phyloP scores from a whole-genome alignment of 2,888 invertebrate genomes.

The Pyrgus malvae region DNA sequence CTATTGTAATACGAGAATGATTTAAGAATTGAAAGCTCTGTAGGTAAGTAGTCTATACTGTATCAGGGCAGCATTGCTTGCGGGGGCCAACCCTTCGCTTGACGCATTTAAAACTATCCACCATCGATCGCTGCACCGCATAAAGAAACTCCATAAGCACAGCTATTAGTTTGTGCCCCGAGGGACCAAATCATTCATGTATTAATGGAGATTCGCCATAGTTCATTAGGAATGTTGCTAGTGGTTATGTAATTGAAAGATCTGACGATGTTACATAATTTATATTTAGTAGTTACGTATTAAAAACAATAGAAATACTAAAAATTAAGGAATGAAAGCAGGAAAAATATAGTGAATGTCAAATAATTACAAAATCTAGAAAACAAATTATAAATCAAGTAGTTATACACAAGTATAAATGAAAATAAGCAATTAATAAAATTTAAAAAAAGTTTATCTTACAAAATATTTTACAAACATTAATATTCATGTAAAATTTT shows the following conservation, averaged over 20 bases:
- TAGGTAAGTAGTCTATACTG: conserved; percentile 5
- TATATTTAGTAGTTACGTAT: too few relatives aligned
- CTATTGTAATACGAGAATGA: too few relatives aligned
- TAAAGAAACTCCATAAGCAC: conserved; percentile 30
- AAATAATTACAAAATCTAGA: too few relatives aligned
- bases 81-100: conserved; percentile 67
- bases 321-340: too few relatives aligned
- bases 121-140: conserved; percentile 52
- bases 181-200: conserved; percentile 23
- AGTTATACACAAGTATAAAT: too few relatives aligned
- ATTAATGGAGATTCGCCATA: conserved; percentile 8
- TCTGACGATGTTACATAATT: background rate
- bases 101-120: conserved; percentile 60
- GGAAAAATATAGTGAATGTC: too few relatives aligned
- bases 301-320: too few relatives aligned
- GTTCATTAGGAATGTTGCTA: background rate
- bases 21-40: conserved; percentile 2
- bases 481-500: too few relatives aligned
- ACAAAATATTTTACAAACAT: too few relatives aligned
- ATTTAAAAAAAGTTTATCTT: too few relatives aligned
- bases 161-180: conserved; percentile 23
- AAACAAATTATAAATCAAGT: too few relatives aligned
- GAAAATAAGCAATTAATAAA: too few relatives aligned
- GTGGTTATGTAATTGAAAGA: background rate
- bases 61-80: conserved; percentile 34